Percentiles rank a stretch among this genome's conserved stretches.
Evolutionary conservation across 30 jellyfish, hydroid and myxozoan genomes (phyloP).

Genomic region (Pelagia noctiluca): DNA sequence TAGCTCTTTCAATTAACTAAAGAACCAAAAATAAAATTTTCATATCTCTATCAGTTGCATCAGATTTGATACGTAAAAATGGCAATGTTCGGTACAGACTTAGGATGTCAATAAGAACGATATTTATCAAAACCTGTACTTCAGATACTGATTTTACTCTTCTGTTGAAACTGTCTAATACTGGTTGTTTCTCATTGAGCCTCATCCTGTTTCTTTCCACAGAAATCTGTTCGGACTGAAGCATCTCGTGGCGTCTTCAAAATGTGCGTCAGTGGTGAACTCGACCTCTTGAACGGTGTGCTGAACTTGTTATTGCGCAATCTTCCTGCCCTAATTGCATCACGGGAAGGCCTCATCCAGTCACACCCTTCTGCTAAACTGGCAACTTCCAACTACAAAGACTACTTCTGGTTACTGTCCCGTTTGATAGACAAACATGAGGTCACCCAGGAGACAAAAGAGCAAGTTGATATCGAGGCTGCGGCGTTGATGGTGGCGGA

Average conservation of each 20-base stretch:
- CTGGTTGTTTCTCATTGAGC: too few relatives aligned
- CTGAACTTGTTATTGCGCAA: slow-evolving; percentile 68
- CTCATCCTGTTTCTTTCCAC: slow-evolving; percentile 14
- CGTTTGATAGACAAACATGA: slow-evolving; percentile 84
- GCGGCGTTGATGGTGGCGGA: slow-evolving; percentile 71
- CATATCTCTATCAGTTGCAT: too few relatives aligned
- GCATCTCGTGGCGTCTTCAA: slow-evolving; percentile 98
- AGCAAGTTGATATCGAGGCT: slow-evolving; percentile 69
- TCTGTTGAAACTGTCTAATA: too few relatives aligned
- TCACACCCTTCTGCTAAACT: slow-evolving; percentile 47
- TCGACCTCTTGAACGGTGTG: slow-evolving; percentile 60
- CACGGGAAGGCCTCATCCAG: slow-evolving; percentile 43
- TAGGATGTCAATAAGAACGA: too few relatives aligned
- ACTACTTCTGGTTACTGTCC: slow-evolving; percentile 94
- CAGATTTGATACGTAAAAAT: too few relatives aligned
- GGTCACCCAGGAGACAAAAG: slow-evolving; percentile 4
- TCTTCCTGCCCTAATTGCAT: slow-evolving; percentile 72
- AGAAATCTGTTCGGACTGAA: slow-evolving; percentile 98
- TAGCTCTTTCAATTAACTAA: not conserved
- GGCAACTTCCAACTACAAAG: slow-evolving; percentile 82
- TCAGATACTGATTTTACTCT: too few relatives aligned
- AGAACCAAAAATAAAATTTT: too few relatives aligned
- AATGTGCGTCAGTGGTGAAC: slow-evolving; percentile 92
- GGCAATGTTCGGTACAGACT: too few relatives aligned
- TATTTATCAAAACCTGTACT: too few relatives aligned